Evolutionary conservation across 2,797 vertebrate species (phyloP).

Genomic region (Dallia pectoralis): DNA sequence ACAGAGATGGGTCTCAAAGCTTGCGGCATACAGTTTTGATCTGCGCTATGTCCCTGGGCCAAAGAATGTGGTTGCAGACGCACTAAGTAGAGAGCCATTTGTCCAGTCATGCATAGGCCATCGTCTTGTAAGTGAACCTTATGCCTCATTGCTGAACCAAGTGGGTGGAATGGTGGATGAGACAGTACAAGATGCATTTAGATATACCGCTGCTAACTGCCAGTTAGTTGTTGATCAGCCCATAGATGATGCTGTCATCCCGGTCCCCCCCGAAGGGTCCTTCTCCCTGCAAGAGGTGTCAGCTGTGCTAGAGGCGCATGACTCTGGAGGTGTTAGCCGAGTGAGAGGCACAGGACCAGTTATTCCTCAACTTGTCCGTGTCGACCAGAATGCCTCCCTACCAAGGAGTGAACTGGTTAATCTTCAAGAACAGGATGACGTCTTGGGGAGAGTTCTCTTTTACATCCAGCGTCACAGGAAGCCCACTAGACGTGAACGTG

Average conservation of each 20-base stretch:
- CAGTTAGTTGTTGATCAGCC: constrained; percentile 4
- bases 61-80: no score
- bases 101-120: constrained; percentile 16
- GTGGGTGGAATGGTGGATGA: background rate
- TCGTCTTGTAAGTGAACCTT: constrained; percentile 11
- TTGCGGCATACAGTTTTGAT: no score
- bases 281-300: constrained; percentile 9
- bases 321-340: constrained; percentile 7
- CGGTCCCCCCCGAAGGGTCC: background rate
- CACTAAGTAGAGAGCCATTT: constrained; percentile 9
- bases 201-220: background rate
- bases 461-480: constrained; percentile 19
- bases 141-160: constrained; percentile 9
- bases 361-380: background rate
- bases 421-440: constrained; percentile 14
- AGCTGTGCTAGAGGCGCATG: constrained; percentile 9
- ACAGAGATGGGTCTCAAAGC: no score
- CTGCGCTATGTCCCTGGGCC: no score
- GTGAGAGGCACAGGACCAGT: background rate
- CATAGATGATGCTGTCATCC: background rate
- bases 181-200: constrained; percentile 29
- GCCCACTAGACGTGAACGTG: constrained; percentile 20
- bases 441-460: constrained; percentile 4
- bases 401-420: background rate
- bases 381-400: constrained; percentile 6